Base-by-base conservation (phyloP, 2,888 invertebrate species). In the Eurytoma californica region DNA sequence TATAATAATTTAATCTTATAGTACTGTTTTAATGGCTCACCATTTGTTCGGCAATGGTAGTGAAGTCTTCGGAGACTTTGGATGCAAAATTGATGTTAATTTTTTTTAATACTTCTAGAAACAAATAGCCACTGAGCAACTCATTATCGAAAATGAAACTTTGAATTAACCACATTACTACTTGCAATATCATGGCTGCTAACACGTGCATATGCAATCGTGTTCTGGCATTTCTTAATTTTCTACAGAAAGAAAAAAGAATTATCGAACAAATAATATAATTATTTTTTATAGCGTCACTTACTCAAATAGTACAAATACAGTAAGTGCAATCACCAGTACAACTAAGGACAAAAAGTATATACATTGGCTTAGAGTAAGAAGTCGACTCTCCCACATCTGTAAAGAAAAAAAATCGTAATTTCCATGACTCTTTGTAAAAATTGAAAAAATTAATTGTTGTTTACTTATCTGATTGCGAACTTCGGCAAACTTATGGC, bases 151-250 rank as follows among this genome's bases (percentile, higher is more conserved):
- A 77, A 0, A 77, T 47, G 14, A 70, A 7, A 9, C 70, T 77
- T 49, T 70, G 70, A 13, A 66, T 49, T n/a, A 77, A 16, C 77
- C 69, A 70, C 58, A 72, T 57, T 2, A 70, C 20, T 0, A 57
- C 57, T 24, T 72, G 77, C 49, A 77, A 18, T 0, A 65, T 57
- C 61, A 55, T n/a, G 0, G 70, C 55, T 0, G 28, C 3, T 0
- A 77, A 55, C 63, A 63, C 65, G 57, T 77, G 53, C 70, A 72
- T 77, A 61, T 77, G 77, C 58, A 77, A n/a, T 24, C 77, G 20
- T 2, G 69, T 70, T 14, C 70, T 20, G 3, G 69, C 65, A n/a
- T 77, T 77, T 55, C 66, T 63, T 20, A 77, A 28, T 65, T 77
- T 77, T 47, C 77, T 77, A n/a, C 3, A 53, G 61, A 58, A 0